A percentile compares a stretch with the other conserved stretches of the same genome.
Evolutionary conservation across 2,113 vertebrate genomes (phyloP).

Genomic region (Ophiodon elongatus): DNA sequence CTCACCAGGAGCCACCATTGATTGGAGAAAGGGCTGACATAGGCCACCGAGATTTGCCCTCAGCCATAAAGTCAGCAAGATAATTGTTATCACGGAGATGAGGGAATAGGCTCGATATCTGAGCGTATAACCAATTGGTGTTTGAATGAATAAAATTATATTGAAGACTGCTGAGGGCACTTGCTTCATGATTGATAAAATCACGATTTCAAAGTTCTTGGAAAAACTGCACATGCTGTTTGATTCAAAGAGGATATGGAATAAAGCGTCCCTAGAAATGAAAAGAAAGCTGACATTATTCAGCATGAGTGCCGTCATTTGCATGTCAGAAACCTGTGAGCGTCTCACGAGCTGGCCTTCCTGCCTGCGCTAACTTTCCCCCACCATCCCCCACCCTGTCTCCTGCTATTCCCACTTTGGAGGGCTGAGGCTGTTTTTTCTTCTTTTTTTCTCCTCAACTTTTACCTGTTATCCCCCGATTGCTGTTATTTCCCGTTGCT

Average conservation of each 20-base stretch:
- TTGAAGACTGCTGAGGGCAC: slow-evolving; percentile 29
- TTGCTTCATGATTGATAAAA: slow-evolving; percentile 49
- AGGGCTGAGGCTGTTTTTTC: slow-evolving; percentile 35
- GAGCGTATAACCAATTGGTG: slow-evolving; percentile 51
- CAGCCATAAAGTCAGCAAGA: slow-evolving; percentile 55
- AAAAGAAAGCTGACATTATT: slow-evolving; percentile 34
- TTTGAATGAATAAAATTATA: slow-evolving; percentile 42
- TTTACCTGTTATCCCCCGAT: slow-evolving; percentile 50
- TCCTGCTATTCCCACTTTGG: slow-evolving; percentile 25
- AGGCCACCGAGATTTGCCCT: slow-evolving; percentile 44
- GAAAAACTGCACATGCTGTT: slow-evolving; percentile 38
- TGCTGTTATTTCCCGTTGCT: slow-evolving; percentile 58
- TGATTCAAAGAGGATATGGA: slow-evolving; percentile 30
- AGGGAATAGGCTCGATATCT: slow-evolving; percentile 40
- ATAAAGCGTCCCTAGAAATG: neutral
- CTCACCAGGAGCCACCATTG: slow-evolving; percentile 47
- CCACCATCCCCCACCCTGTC: neutral
- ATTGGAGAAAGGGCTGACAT: slow-evolving; percentile 57
- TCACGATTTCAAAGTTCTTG: slow-evolving; percentile 26
- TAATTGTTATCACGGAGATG: slow-evolving; percentile 68
- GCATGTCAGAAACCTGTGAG: slow-evolving; percentile 32
- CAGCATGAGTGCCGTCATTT: slow-evolving; percentile 22
- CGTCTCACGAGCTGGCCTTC: slow-evolving; percentile 16
- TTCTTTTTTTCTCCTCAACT: neutral
- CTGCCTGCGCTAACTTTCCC: slow-evolving; percentile 2